phyloP scores from a whole-genome alignment of 2,113 vertebrate genomes.

The Caracal caracal region DNA sequence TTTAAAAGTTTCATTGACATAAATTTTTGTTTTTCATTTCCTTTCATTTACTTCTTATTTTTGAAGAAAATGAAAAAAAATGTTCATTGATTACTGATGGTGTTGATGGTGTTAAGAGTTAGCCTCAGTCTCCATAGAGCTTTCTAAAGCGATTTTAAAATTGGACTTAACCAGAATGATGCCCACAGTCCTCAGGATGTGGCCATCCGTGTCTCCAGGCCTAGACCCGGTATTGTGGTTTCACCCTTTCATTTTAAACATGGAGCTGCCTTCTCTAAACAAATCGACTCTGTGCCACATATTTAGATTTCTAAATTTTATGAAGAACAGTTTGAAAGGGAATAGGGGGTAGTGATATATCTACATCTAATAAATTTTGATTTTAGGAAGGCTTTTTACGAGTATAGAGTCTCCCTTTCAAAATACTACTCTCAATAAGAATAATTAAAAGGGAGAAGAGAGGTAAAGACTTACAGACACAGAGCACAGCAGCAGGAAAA shows the following conservation, averaged over 20 bases:
- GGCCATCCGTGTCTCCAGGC: not conserved
- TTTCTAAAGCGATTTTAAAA: slow-evolving; percentile 42
- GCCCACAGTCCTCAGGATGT: not conserved
- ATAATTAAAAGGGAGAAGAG: not conserved
- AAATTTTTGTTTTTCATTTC: slow-evolving; percentile 74
- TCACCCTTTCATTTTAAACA: slow-evolving; percentile 52
- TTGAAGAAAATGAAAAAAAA: slow-evolving; percentile 51
- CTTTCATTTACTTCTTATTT: slow-evolving; percentile 64
- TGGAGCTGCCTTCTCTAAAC: not conserved
- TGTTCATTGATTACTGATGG: slow-evolving; percentile 49
- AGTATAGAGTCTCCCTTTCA: not conserved
- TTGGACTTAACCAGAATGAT: not conserved
- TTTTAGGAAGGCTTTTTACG: not conserved
- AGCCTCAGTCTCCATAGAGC: not conserved
- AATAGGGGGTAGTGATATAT: not conserved
- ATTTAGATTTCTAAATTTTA: slow-evolving; percentile 12
- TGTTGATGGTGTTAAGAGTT: not conserved
- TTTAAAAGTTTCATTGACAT: slow-evolving; percentile 71
- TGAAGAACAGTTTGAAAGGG: not conserved
- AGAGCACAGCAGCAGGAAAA: not conserved
- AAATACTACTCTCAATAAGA: not conserved
- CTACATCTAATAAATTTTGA: not conserved
- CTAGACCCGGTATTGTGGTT: not conserved
- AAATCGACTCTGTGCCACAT: not conserved
- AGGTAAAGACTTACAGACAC: not conserved